Percentiles rank a stretch among this genome's conserved stretches.
Conservation (phyloP, 1,140 invertebrate genomes). For the Acromyrmex heyeri region DNA sequence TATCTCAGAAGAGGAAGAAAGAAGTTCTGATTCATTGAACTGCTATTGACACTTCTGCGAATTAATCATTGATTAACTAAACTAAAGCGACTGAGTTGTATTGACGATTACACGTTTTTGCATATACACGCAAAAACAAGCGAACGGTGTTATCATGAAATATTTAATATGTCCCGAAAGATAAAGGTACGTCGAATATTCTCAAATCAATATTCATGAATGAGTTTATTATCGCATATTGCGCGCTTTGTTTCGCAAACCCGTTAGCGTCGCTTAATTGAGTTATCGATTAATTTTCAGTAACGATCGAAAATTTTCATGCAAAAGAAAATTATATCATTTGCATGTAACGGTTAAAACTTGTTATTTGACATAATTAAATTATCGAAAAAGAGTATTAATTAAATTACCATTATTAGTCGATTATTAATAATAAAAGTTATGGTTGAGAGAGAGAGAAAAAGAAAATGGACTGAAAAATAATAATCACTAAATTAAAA, state of each 20-base stretch:
- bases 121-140: not conserved
- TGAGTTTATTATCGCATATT: not conserved
- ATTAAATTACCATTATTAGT: not conserved
- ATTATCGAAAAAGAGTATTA: not conserved
- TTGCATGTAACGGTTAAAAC: not conserved
- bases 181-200: not conserved
- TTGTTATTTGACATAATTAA: not conserved
- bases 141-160: not conserved
- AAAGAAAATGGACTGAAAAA: not conserved
- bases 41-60: too few relatives aligned
- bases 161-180: not conserved
- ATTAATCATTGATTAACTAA: too few relatives aligned
- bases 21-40: too few relatives aligned
- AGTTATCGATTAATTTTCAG: slow-evolving; percentile 7
- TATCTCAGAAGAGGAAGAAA: too few relatives aligned
- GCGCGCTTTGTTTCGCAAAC: not conserved
- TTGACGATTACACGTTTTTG: not conserved
- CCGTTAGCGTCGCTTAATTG: not conserved
- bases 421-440: not conserved
- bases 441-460: not conserved
- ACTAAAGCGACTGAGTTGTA: not conserved
- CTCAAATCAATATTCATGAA: slow-evolving; percentile 2
- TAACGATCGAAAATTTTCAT: slow-evolving; percentile 9
- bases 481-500: not conserved
- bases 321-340: not conserved